Evolutionary conservation across 2,888 invertebrate genomes (phyloP), one percentile per base, ranked within the genome.

Genomic region (Ormia ochracea): DNA sequence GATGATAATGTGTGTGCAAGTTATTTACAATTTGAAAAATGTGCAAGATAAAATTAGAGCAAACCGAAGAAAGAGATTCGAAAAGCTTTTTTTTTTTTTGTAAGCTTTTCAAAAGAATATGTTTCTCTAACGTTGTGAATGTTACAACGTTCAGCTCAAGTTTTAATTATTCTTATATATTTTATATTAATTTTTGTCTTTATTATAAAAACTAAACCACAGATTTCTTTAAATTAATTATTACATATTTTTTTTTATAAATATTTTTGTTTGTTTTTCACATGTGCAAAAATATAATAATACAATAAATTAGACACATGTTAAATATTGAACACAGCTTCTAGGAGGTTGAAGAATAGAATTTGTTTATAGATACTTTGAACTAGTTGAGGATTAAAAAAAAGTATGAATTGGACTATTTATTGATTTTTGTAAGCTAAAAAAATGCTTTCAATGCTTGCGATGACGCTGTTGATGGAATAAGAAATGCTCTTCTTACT

Each of bases 251-350:
- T n/a, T n/a, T 50, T 73, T 33, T 78, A 65, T 65, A 74, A 58
- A 74, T 69, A 78, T 45, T 38, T 48, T 59, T 65, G 4, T 63
- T 48, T 63, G 21, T 73, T 58, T 75, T 23, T 70, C 31, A 61
- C 66, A 59, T 59, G 56, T 52, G 50, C 33, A 21, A 76, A 61
- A 66, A 76, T 56, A 58, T 28, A 9, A 50, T 21, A 21, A n/a
- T n/a, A n/a, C n/a, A 76, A 56, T 63, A 54, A 50, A 78, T 78
- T 58, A 81, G 77, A 77, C 76, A 78, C 70, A 78, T 82, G 65
- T 75, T 81, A 73, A 69, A 72, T 86, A 85, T 84, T 89, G 89
- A 89, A 89, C 89, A 89, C 89, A 89, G 89, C 89, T 86, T 88
- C 85, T 86, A 86, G 87, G 87, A 87, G 87, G 85, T 84, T 78